Evolutionary conservation across 2,888 invertebrate genomes (phyloP).

Genomic region (Cryptus viduatorius): DNA sequence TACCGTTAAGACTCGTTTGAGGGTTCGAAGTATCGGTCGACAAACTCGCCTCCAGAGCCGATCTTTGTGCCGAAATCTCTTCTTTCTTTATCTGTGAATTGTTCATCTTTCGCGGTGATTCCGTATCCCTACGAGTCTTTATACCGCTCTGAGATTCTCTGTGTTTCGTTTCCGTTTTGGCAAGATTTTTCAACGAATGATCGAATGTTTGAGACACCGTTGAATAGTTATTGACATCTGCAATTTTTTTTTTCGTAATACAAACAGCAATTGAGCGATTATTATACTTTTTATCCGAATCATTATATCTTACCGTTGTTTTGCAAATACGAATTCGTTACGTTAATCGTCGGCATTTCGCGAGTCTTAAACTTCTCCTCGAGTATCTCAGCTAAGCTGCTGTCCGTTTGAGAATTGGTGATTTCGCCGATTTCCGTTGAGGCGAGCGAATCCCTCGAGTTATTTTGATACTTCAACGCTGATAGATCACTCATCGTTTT

Average conservation of each 20-base stretch:
- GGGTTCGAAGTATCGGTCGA: slow-evolving; percentile 48
- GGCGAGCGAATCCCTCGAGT: background rate
- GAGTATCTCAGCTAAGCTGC: slow-evolving; percentile 39
- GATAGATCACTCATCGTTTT: slow-evolving; percentile 59
- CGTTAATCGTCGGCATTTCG: slow-evolving; percentile 30
- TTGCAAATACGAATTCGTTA: background rate
- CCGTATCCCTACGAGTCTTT: slow-evolving; percentile 27
- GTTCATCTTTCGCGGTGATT: slow-evolving; percentile 35
- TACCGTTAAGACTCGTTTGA: slow-evolving; percentile 44
- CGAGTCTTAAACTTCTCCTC: slow-evolving; percentile 4
- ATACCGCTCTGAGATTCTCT: slow-evolving; percentile 48
- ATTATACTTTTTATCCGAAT: background rate
- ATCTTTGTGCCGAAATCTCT: slow-evolving; percentile 62
- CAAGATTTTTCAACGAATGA: slow-evolving; percentile 13
- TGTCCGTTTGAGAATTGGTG: slow-evolving; percentile 10
- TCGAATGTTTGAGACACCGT: slow-evolving; percentile 12
- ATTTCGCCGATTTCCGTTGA: slow-evolving; percentile 4
- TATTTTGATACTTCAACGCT: slow-evolving; percentile 31
- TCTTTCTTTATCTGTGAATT: slow-evolving; percentile 60
- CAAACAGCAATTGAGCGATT: background rate
- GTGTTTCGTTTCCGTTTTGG: slow-evolving; percentile 36
- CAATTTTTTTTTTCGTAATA: background rate
- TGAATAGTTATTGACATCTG: slow-evolving; percentile 49
- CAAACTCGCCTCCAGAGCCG: slow-evolving; percentile 61
- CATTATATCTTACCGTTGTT: background rate